Evolutionary conservation across 2,797 vertebrate genomes (phyloP).

Genomic region (Crenichthys baileyi): DNA sequence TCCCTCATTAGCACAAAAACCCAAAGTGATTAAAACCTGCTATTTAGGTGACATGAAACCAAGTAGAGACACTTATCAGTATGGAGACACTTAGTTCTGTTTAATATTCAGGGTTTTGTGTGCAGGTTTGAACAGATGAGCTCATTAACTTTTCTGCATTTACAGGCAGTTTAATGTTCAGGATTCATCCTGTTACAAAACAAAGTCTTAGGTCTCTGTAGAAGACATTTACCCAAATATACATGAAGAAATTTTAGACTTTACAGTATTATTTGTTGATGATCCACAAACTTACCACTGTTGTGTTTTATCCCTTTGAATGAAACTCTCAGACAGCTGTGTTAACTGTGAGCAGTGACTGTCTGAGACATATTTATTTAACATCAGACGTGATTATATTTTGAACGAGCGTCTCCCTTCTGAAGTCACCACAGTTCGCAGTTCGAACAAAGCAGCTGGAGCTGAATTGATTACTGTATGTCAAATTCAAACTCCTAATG

Average conservation of each 20-base stretch:
- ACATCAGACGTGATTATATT: background rate
- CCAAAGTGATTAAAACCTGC: background rate
- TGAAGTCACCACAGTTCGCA: background rate
- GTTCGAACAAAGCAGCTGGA: background rate
- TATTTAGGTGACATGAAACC: background rate
- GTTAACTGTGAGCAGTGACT: background rate
- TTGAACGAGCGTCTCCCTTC: background rate
- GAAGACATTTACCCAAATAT: conserved; percentile 20
- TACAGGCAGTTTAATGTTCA: conserved; percentile 1
- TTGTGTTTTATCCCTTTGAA: conserved; percentile 12
- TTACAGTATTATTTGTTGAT: background rate
- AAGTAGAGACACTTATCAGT: background rate
- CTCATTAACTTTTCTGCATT: conserved; percentile 14
- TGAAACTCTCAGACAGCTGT: conserved; percentile 3
- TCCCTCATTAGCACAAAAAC: background rate
- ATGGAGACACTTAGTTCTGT: conserved; percentile 4
- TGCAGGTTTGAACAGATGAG: conserved; percentile 15
- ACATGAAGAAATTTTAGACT: background rate
- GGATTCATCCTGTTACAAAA: background rate
- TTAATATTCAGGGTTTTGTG: conserved; percentile 14
- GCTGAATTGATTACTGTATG: background rate
- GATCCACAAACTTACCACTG: background rate
- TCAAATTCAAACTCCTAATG: conserved; percentile 9
- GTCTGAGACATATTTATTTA: background rate
- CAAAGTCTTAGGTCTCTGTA: background rate